Evolutionary conservation across 23 tunicate genomes (phyloP).

Genomic region (Ciona savignyi): DNA sequence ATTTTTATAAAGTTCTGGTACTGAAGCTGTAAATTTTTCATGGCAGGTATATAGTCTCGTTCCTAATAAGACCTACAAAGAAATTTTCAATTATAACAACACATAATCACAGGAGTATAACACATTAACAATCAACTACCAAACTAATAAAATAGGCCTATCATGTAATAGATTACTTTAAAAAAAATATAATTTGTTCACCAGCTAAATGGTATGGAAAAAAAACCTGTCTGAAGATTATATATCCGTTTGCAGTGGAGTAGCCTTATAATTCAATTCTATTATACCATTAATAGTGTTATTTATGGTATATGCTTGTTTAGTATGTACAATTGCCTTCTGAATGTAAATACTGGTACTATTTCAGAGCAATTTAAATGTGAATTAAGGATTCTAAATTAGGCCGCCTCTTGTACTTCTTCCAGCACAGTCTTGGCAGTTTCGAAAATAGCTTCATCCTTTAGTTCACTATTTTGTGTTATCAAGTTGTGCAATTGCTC

Average conservation of each 20-base stretch:
- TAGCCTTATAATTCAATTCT: too few relatives aligned
- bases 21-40: constrained; percentile 62
- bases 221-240: too few relatives aligned
- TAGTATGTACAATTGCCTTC: too few relatives aligned
- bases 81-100: not conserved
- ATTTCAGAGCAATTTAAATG: too few relatives aligned
- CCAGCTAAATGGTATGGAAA: too few relatives aligned
- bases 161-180: not conserved
- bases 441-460: constrained; percentile 46
- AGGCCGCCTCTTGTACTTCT: constrained; percentile 10
- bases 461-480: constrained; percentile 34
- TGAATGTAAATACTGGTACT: too few relatives aligned
- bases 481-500: constrained; percentile 36
- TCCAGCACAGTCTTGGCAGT: constrained; percentile 46
- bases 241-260: too few relatives aligned
- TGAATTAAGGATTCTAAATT: too few relatives aligned
- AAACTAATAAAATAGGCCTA: not conserved
- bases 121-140: not conserved
- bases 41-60: not conserved
- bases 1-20: constrained; percentile 4
- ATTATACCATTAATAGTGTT: too few relatives aligned
- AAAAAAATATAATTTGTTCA: too few relatives aligned
- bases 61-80: not conserved
- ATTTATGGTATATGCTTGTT: too few relatives aligned
- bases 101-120: too few relatives aligned